Evolutionary conservation across 2,113 vertebrate species (phyloP).

Genomic region (Caranx ignobilis): DNA sequence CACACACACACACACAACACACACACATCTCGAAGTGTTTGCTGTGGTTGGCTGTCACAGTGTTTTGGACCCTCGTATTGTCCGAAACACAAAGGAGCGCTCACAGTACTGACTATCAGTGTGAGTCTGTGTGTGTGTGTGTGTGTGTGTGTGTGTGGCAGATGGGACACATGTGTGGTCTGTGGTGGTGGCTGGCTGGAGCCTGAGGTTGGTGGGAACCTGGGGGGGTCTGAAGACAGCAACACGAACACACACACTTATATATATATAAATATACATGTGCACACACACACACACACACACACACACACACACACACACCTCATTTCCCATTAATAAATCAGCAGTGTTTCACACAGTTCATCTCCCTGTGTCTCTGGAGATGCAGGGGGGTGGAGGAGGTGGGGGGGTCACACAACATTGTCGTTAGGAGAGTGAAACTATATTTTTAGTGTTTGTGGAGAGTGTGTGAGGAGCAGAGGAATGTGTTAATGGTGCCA

Average conservation of each 20-base stretch:
- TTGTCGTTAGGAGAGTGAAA: constrained; percentile 32
- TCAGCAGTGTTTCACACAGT: constrained; percentile 57
- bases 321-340: constrained; percentile 75
- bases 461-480: constrained; percentile 65
- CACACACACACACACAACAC: constrained; percentile 12
- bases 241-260: constrained; percentile 19
- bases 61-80: constrained; percentile 54
- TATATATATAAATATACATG: not conserved
- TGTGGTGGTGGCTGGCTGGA: constrained; percentile 80
- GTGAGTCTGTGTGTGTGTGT: constrained; percentile 55
- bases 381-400: not conserved
- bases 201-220: constrained; percentile 65
- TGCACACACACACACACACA: constrained; percentile 24
- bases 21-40: constrained; percentile 38
- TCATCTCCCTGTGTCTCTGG: constrained; percentile 44
- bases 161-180: constrained; percentile 85
- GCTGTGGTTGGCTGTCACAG: constrained; percentile 54
- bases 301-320: constrained; percentile 40
- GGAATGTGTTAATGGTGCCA: constrained; percentile 81
- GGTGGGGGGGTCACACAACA: constrained; percentile 28
- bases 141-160: constrained; percentile 67
- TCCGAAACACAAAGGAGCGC: constrained; percentile 53
- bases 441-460: constrained; percentile 66
- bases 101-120: constrained; percentile 54
- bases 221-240: constrained; percentile 48